Evolutionary conservation across 2,113 vertebrate species (phyloP).

Genomic region (Hyaena hyaena): DNA sequence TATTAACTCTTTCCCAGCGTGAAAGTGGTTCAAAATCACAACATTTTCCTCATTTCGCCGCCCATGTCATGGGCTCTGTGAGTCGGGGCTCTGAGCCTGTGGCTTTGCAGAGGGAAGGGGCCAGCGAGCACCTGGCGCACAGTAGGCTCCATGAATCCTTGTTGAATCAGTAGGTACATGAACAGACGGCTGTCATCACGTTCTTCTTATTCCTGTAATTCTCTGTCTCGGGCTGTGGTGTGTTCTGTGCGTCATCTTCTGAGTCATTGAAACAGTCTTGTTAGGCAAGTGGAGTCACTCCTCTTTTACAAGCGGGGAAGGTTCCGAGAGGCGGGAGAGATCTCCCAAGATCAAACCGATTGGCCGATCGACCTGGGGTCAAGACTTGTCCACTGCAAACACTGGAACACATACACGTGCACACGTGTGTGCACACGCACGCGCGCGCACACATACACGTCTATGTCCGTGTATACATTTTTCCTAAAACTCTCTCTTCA

Average conservation of each 20-base stretch:
- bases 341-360: not conserved
- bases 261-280: not conserved
- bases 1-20: not conserved
- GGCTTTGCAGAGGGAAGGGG: fast-evolving
- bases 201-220: not conserved
- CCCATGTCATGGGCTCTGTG: not conserved
- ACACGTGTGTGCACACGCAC: no score
- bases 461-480: no score
- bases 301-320: not conserved
- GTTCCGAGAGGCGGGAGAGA: not conserved
- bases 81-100: not conserved
- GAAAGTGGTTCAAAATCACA: not conserved
- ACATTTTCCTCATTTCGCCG: not conserved
- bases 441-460: no score
- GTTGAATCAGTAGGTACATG: not conserved
- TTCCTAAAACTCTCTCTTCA: not conserved
- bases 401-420: not conserved
- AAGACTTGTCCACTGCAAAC: not conserved
- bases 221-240: not conserved
- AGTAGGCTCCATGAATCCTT: not conserved
- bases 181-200: not conserved
- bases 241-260: not conserved
- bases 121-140: not conserved
- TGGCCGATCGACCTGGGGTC: not conserved
- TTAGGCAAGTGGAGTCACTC: not conserved